phyloP scores from a whole-genome alignment of 2,113 vertebrate genomes.

The Onychostruthus taczanowskii region DNA sequence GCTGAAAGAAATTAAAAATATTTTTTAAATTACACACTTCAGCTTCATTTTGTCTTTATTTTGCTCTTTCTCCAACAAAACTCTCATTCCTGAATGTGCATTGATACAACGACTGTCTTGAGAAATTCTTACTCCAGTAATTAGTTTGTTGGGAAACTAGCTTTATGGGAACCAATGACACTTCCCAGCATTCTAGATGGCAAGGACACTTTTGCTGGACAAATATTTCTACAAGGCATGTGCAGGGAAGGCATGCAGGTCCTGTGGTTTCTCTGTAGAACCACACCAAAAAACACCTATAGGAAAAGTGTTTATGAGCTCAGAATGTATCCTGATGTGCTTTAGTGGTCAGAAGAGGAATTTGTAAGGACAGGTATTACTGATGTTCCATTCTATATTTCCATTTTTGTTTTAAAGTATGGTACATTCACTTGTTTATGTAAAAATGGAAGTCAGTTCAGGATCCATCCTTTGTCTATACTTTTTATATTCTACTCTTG shows the following conservation, averaged over 20 bases:
- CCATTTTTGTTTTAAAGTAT: neutral
- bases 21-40: neutral
- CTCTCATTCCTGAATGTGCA: neutral
- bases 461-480: neutral
- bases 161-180: neutral
- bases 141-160: neutral
- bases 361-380: neutral
- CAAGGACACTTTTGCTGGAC: neutral
- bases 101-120: neutral
- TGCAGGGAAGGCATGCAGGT: neutral
- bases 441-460: neutral
- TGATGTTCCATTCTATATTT: neutral
- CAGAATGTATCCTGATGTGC: accelerated
- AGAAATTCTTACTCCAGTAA: neutral
- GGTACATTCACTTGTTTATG: neutral
- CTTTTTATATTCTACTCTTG: neutral
- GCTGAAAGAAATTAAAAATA: neutral
- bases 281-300: neutral
- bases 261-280: neutral
- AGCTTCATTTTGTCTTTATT: neutral
- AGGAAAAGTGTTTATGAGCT: neutral
- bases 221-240: neutral
- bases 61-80: neutral
- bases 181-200: neutral
- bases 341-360: neutral